Evolutionary conservation across 1,140 invertebrate species (phyloP).

Genomic region (Steinernema feltiae): DNA sequence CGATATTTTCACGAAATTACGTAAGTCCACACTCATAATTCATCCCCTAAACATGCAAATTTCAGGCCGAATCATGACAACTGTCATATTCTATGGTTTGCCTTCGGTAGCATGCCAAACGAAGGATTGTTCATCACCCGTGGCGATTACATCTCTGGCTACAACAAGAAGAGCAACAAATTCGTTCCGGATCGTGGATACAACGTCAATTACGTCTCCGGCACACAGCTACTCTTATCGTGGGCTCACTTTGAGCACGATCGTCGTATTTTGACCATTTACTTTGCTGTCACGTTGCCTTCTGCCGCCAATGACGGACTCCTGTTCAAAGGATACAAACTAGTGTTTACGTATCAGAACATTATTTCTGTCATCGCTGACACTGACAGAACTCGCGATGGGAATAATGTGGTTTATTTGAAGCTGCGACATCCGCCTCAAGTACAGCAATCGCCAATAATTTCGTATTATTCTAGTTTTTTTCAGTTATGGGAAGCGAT

Average conservation of each 20-base stretch:
- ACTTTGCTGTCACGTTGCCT: conserved; percentile 24
- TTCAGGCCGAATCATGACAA: conserved; percentile 26
- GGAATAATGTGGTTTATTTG: conserved; percentile 21
- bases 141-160: conserved; percentile 28
- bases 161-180: conserved; percentile 25
- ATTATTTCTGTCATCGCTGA: conserved; percentile 23
- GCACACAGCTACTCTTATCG: conserved; percentile 27
- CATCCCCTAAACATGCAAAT: not conserved
- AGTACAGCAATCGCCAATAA: not conserved
- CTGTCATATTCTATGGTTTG: conserved; percentile 21
- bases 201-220: conserved; percentile 12
- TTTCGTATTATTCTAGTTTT: not conserved
- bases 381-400: conserved; percentile 12
- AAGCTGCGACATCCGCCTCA: conserved; percentile 26
- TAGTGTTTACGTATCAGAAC: conserved; percentile 18
- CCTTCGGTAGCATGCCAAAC: conserved; percentile 33
- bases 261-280: conserved; percentile 17
- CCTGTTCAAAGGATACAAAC: conserved; percentile 17
- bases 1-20: conserved; percentile 17
- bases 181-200: conserved; percentile 16
- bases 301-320: conserved; percentile 16
- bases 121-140: conserved; percentile 31
- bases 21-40: conserved; percentile 3
- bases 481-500: conserved; percentile 31
- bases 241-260: conserved; percentile 38